Base-by-base conservation (phyloP, 2,888 invertebrate species). In the Tupiocoris notatus region DNA sequence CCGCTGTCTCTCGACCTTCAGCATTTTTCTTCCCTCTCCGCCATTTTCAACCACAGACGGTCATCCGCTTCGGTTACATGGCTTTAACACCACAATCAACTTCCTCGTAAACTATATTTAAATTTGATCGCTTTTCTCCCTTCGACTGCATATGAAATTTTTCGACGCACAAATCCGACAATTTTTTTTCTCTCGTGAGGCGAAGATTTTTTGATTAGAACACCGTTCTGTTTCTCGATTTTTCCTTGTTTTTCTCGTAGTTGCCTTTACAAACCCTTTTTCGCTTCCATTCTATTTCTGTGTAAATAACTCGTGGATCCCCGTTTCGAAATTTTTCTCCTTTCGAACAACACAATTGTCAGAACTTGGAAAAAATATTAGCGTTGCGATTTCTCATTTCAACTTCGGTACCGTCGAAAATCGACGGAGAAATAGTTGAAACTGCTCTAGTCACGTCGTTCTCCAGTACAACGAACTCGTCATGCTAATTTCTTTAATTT, bases 321-420 rank as follows among this genome's bases (percentile, higher is more conserved):
- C 59, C 20, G 18, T 17, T 59, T 59, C 59, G n/a, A 59, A 59
- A 39, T 39, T 39, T 39, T 39, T 39, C 39, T 12, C 59, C 59
- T n/a, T 59, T 59, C 59, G 3, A 59, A 59, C 59, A 59, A 59
- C 59, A 59, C 59, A 59, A 18, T 59, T 59, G 59, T 59, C 59
- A 59, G 59, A 59, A 59, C 59, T 7, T 39, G n/a, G n/a, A n/a
- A n/a, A n/a, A n/a, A n/a, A n/a, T n/a, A n/a, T n/a, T n/a, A n/a
- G n/a, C n/a, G n/a, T n/a, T n/a, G n/a, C n/a, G n/a, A n/a, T n/a
- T n/a, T n/a, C n/a, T n/a, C n/a, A n/a, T n/a, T n/a, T n/a, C n/a
- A n/a, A n/a, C n/a, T n/a, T n/a, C n/a, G n/a, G n/a, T n/a, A n/a
- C n/a, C n/a, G n/a, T n/a, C n/a, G n/a, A n/a, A n/a, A n/a, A n/a